These are phyloP conservation scores for Megaptera novaeangliae DNA, from an alignment of 2,113 vertebrate genomes.

Conservation along the genomic window DNA sequence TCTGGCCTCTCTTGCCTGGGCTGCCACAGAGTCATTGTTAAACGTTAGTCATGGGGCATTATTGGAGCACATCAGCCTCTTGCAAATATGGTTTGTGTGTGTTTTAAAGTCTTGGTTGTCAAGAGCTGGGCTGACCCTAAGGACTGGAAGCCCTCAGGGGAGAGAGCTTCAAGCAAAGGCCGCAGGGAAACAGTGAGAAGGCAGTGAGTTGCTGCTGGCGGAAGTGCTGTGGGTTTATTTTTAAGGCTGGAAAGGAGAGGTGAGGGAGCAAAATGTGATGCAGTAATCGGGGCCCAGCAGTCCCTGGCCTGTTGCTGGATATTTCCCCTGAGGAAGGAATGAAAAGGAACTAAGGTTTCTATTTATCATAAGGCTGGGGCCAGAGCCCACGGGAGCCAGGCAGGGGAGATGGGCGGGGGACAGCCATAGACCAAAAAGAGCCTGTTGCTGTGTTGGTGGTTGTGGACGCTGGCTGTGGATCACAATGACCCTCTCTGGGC, in stretches of 20 bases:
- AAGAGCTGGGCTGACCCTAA: not conserved
- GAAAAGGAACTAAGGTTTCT: not conserved
- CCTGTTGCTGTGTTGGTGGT: too few species aligned
- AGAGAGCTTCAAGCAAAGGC: not conserved
- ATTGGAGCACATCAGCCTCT: not conserved
- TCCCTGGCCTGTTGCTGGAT: not conserved
- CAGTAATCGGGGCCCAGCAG: not conserved
- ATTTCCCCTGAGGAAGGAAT: not conserved
- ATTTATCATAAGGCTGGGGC: not conserved
- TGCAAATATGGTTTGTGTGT: not conserved
- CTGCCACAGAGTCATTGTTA: not conserved
- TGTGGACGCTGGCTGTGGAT: not conserved
- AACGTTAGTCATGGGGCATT: not conserved
- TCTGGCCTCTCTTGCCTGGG: not conserved
- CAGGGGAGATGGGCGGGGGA: not conserved
- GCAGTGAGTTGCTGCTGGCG: not conserved
- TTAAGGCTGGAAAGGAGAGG: not conserved
- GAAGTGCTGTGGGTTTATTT: not conserved
- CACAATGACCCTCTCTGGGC: not conserved
- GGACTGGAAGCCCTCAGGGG: not conserved
- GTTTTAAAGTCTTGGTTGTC: not conserved
- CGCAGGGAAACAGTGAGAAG: not conserved
- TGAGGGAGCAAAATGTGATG: not conserved
- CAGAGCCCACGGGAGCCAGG: not conserved
- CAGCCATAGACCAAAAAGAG: not conserved